Percentiles rank a stretch among this genome's conserved stretches.
These are phyloP conservation scores for Harpalus rubripes DNA, from an alignment of 2,888 invertebrate species.

Conservation along the genomic window DNA sequence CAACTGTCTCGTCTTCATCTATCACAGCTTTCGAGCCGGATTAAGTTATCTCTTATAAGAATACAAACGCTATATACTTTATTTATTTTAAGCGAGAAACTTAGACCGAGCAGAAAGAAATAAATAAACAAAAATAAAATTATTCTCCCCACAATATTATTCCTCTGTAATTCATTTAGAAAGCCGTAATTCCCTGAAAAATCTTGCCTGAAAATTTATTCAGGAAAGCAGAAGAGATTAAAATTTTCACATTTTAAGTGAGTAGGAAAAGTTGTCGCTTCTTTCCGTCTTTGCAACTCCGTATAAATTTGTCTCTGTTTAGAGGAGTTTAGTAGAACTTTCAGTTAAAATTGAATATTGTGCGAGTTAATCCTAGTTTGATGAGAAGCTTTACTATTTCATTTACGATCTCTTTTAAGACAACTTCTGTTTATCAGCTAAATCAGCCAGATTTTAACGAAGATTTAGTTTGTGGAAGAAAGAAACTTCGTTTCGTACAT, in stretches of 20 bases:
- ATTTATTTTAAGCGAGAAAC: too few species aligned
- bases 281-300: neutral
- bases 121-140: neutral
- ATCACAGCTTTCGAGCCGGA: too few species aligned
- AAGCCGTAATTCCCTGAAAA: neutral
- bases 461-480: neutral
- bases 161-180: neutral
- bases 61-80: too few species aligned
- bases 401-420: conserved; percentile 23
- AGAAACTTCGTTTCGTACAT: neutral
- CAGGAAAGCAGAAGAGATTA: conserved; percentile 24
- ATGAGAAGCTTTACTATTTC: conserved; percentile 33
- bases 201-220: neutral
- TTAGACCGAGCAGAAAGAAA: neutral
- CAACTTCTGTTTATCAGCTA: conserved; percentile 26
- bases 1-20: too few species aligned
- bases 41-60: too few species aligned
- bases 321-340: conserved; percentile 25
- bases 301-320: conserved; percentile 38
- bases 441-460: conserved; percentile 3
- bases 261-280: conserved; percentile 16
- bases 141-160: neutral
- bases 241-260: conserved; percentile 31
- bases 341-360: conserved; percentile 43
- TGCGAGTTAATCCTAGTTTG: conserved; percentile 40